A percentile compares a stretch with the other conserved stretches of the same genome.
Conservation (phyloP, 2,888 invertebrate species). For the Tromatobia lineatoria region DNA sequence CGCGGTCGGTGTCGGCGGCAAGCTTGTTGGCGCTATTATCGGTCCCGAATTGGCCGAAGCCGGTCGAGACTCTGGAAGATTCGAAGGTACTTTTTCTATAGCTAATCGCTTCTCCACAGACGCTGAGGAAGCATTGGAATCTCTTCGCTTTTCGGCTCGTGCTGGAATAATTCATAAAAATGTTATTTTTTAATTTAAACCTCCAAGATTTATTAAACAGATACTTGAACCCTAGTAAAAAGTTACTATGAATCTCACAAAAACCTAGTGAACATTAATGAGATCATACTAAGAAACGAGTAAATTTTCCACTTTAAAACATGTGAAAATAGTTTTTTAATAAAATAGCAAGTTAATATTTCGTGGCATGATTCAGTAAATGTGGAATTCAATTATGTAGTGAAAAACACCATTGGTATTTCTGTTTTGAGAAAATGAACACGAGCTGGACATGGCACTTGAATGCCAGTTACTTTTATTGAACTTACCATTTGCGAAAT, state of each 20-base stretch:
- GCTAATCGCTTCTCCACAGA: slow-evolving; percentile 86
- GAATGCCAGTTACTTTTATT: too few species aligned
- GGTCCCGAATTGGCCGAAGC: slow-evolving; percentile 83
- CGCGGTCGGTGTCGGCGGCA: slow-evolving; percentile 80
- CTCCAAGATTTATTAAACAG: not conserved
- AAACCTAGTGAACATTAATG: not conserved
- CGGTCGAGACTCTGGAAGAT: slow-evolving; percentile 82
- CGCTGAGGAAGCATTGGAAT: slow-evolving; percentile 88
- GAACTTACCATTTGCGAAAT: not conserved
- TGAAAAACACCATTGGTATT: too few species aligned
- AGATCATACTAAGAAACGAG: too few species aligned
- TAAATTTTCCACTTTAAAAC: too few species aligned
- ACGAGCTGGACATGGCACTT: too few species aligned
- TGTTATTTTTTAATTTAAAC: not conserved
- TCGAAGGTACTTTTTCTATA: slow-evolving; percentile 81
- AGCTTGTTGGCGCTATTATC: slow-evolving; percentile 78
- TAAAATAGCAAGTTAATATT: too few species aligned
- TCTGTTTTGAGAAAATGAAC: too few species aligned
- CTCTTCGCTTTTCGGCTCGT: slow-evolving; percentile 91
- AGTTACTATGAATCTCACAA: not conserved
- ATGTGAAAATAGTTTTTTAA: too few species aligned
- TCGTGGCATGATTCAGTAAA: too few species aligned
- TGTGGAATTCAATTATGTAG: too few species aligned
- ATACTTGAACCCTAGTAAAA: not conserved
- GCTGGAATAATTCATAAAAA: slow-evolving; percentile 79